Conservation (phyloP, 2,888 invertebrate genomes). For the Rutpela maculata region DNA sequence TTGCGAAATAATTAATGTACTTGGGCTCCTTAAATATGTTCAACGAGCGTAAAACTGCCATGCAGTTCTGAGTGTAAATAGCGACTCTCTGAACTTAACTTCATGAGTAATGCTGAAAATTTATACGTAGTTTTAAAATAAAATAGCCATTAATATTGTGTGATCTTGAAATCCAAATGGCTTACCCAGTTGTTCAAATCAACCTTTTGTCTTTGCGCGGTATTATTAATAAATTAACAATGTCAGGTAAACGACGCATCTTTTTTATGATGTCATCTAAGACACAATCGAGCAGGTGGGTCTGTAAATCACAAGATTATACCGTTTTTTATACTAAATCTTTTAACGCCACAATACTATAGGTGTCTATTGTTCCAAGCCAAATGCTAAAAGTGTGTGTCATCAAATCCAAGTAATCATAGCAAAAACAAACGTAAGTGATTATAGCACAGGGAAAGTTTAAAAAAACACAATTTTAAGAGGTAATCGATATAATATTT, state of each 20-base stretch:
- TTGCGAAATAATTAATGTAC: neutral
- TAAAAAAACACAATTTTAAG: no score
- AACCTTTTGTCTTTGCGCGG: constrained; percentile 40
- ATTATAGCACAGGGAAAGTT: constrained; percentile 8
- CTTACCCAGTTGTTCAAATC: constrained; percentile 34
- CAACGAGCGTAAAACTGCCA: neutral
- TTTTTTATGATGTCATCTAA: constrained; percentile 34
- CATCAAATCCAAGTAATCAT: constrained; percentile 23
- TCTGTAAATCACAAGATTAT: constrained; percentile 30
- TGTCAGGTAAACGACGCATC: constrained; percentile 27
- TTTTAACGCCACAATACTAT: constrained; percentile 29
- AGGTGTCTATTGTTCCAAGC: constrained; percentile 31
- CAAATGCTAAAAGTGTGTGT: constrained; percentile 31
- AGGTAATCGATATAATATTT: no score
- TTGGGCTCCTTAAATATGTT: neutral
- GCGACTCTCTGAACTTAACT: constrained; percentile 5
- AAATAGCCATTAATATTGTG: constrained; percentile 33
- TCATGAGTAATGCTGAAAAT: constrained; percentile 27
- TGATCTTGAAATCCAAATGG: constrained; percentile 36
- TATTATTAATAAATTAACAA: constrained; percentile 35
- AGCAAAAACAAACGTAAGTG: neutral
- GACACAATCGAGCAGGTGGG: constrained; percentile 33
- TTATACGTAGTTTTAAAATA: constrained; percentile 35
- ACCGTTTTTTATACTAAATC: constrained; percentile 18
- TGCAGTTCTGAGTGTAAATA: constrained; percentile 1